Conservation (phyloP, 1,140 invertebrate genomes). For the Paraescarpia echinospica region DNA sequence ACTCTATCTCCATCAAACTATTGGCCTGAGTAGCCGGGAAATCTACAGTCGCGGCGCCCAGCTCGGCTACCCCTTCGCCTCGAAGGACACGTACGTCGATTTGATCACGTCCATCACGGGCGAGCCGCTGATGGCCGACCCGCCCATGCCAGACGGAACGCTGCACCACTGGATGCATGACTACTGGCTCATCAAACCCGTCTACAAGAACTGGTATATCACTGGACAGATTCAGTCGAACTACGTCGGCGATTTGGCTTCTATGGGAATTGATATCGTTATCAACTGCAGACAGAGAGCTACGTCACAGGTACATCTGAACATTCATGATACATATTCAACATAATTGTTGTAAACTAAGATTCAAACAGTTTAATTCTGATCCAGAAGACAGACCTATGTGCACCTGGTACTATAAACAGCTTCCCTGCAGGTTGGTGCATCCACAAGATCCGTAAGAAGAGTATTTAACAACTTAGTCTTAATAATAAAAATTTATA, state of each 20-base stretch:
- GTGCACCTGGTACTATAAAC: too few species aligned
- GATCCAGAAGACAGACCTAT: too few species aligned
- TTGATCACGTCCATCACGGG: background rate
- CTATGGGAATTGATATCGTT: background rate
- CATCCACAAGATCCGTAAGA: too few species aligned
- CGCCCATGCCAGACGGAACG: background rate
- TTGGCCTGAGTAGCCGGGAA: background rate
- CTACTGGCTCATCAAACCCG: constrained; percentile 10
- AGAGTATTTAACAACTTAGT: too few species aligned
- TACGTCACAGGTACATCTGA: background rate
- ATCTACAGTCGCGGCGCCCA: background rate
- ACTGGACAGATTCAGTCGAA: constrained; percentile 14
- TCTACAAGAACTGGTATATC: background rate
- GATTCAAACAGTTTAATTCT: too few species aligned
- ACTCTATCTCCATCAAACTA: background rate
- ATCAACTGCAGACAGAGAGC: background rate
- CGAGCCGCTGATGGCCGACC: background rate
- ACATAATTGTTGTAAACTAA: too few species aligned
- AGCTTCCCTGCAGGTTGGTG: too few species aligned
- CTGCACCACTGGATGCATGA: background rate
- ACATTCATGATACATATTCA: too few species aligned
- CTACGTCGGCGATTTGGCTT: background rate
- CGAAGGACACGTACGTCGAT: background rate
- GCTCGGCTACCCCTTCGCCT: background rate
- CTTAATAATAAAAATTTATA: too few species aligned